Conservation (phyloP, 2,888 invertebrate genomes). For the Melieria omissa region DNA sequence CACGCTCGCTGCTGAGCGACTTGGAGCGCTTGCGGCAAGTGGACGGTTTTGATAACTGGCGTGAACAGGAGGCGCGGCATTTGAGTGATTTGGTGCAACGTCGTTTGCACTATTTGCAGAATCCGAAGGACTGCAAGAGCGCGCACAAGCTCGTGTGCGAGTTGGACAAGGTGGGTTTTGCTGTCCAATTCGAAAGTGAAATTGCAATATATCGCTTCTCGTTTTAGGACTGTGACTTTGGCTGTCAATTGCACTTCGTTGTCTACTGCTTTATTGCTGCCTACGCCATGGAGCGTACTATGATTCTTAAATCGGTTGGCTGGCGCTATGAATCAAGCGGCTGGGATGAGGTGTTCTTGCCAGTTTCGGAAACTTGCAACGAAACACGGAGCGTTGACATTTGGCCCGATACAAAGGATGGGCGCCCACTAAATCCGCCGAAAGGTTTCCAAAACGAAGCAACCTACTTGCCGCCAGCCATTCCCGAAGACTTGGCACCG, state of each 20-base stretch:
- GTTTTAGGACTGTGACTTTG: conserved; percentile 93
- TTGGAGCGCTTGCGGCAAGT: conserved; percentile 75
- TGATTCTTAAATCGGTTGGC: conserved; percentile 92
- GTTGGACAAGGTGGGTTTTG: conserved; percentile 83
- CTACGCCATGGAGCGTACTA: conserved; percentile 91
- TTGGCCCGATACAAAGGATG: conserved; percentile 83
- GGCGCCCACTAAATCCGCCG: conserved; percentile 88
- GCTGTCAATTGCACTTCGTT: conserved; percentile 97
- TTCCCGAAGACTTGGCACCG: conserved; percentile 90
- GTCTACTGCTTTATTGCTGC: conserved; percentile 97
- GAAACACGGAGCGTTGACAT: conserved; percentile 75
- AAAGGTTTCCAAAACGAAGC: conserved; percentile 93
- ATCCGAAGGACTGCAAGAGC: conserved; percentile 87
- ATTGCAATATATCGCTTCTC: not conserved
- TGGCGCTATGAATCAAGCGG: conserved; percentile 94
- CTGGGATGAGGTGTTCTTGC: conserved; percentile 94
- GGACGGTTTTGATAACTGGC: conserved; percentile 86
- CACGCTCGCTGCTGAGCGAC: conserved; percentile 79
- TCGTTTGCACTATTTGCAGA: conserved; percentile 83
- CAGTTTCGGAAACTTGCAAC: conserved; percentile 87
- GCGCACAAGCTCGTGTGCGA: conserved; percentile 93
- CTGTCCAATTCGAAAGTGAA: not conserved
- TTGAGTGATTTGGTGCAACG: conserved; percentile 86
- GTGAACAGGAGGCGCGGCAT: conserved; percentile 81
- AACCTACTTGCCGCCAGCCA: conserved; percentile 86